Evolutionary conservation across 1,140 invertebrate genomes (phyloP).

Genomic region (Arion vulgaris): DNA sequence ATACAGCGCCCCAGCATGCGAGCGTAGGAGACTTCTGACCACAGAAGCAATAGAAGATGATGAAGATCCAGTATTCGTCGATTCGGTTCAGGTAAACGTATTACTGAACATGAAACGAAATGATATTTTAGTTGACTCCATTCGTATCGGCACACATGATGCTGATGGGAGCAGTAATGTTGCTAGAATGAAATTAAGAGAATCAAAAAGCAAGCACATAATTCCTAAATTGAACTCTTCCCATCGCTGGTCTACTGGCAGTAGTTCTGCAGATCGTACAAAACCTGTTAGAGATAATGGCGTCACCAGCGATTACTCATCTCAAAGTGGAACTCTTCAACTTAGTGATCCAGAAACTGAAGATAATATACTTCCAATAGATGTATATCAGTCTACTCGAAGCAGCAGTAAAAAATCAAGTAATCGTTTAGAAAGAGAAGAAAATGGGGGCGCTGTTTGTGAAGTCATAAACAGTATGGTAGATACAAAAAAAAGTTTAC

Average conservation of each 20-base stretch:
- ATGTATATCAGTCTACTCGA: neutral
- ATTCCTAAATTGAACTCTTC: neutral
- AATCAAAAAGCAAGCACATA: neutral
- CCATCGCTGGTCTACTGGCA: neutral
- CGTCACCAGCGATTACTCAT: neutral
- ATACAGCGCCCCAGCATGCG: neutral
- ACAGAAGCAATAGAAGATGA: neutral
- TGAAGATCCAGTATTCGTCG: neutral
- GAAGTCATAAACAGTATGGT: no score
- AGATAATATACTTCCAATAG: neutral
- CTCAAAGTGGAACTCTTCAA: neutral
- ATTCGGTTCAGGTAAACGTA: neutral
- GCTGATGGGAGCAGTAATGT: neutral
- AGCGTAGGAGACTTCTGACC: neutral
- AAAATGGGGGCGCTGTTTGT: no score
- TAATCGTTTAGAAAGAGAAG: neutral
- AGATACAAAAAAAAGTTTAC: neutral
- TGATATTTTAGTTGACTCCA: neutral
- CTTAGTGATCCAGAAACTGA: neutral
- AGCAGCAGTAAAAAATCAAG: neutral
- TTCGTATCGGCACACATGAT: neutral
- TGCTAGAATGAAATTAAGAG: neutral
- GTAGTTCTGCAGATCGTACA: neutral
- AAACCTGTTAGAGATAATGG: neutral
- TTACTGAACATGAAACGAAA: neutral